Evolutionary conservation across 2,888 invertebrate genomes (phyloP).

Genomic region (Caenorhabditis sp.): DNA sequence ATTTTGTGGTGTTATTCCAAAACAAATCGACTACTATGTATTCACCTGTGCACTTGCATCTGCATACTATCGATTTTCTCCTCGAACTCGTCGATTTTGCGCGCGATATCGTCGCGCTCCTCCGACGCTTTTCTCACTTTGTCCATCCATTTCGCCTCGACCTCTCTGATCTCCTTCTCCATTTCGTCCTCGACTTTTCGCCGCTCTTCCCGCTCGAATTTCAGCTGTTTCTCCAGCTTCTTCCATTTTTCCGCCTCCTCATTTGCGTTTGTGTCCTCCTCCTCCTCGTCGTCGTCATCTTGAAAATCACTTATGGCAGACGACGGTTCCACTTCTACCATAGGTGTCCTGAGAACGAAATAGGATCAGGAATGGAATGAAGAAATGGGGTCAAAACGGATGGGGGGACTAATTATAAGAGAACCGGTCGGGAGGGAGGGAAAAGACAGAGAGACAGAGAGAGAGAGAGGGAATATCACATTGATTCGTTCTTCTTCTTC

Average conservation of each 20-base stretch:
- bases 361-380: slow-evolving; percentile 16
- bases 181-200: slow-evolving; percentile 57
- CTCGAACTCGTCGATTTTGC: slow-evolving; percentile 59
- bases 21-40: not conserved
- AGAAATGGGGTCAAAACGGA: slow-evolving; percentile 40
- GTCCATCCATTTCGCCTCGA: slow-evolving; percentile 67
- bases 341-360: not conserved
- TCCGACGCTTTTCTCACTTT: slow-evolving; percentile 56
- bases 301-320: not conserved
- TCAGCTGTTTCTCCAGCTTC: slow-evolving; percentile 53
- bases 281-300: not conserved
- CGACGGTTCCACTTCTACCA: slow-evolving; percentile 44
- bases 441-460: not conserved
- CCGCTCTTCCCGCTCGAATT: slow-evolving; percentile 46
- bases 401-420: slow-evolving; percentile 38
- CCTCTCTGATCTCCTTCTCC: slow-evolving; percentile 60
- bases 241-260: slow-evolving; percentile 28
- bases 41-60: slow-evolving; percentile 60
- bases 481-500: no score
- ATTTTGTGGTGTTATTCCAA: not conserved
- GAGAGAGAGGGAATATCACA: slow-evolving; percentile 28
- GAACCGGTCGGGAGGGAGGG: not conserved
- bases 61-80: slow-evolving; percentile 65
- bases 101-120: slow-evolving; percentile 57
- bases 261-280: not conserved